Evolutionary conservation across 1,140 invertebrate genomes (phyloP), one percentile per base, ranked within the genome.

Genomic region (Ceratina japonica): DNA sequence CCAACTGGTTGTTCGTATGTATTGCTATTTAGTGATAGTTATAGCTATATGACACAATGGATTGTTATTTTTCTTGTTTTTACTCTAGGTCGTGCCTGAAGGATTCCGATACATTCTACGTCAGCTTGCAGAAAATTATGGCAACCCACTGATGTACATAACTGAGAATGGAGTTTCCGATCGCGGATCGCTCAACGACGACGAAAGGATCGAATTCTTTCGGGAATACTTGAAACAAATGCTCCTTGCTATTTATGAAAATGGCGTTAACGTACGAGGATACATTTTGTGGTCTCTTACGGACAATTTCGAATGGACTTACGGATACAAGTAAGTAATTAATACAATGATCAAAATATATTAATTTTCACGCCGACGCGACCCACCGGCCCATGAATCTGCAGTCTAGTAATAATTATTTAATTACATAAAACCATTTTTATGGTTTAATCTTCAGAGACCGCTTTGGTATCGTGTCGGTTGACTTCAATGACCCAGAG

Each of bases 231-330:
- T 97, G 20, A 93, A 94, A 72, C 93, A 94, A 16, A 90, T 96
- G 76, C 91, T 95, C 24, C 93, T 94, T 82, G 95, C 96, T 1
- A 94, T 97, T 5, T 83, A 94, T 52, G 91, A 94, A 18, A 95
- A 96, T 83, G 93, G 93, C 0, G 95, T 94, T 49, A 94, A 95
- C 56, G 93, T 97, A 0, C 88, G 91, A 18, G 95, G 93, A 0
- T 97, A 97, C 84, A 94, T 95, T 0, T 92, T 94, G 61, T 97
- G 96, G 96, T 95, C 95, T 79, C 88, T 97, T 0, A 91, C 97
- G 82, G 96, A 97, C 79, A 97, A 96, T 89, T 97, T 97, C 88
- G 96, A 97, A 90, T 97, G 96, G 96, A 89, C 89, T 1, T 87
- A 84, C n/a, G 95, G 95, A 63, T 95, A 94, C 80, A 92, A 89